A percentile compares a stretch with the other conserved stretches of the same genome.
phyloP scores from a whole-genome alignment of 2,113 vertebrate species.

The Herpailurus yagouaroundi region DNA sequence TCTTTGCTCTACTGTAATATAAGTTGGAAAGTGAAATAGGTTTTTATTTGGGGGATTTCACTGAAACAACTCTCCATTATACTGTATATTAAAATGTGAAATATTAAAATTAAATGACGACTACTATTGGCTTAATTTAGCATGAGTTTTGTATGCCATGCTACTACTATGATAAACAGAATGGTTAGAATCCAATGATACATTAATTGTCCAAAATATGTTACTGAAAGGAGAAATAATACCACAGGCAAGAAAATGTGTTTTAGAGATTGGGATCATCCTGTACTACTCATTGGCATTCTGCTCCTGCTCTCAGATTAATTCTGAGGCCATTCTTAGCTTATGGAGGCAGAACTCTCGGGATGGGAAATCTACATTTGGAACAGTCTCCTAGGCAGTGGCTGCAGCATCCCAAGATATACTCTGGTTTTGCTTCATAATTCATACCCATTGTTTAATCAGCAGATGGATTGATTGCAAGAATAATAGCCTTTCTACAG shows the following conservation, averaged over 20 bases:
- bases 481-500: not conserved
- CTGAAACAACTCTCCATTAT: not conserved
- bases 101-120: not conserved
- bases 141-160: not conserved
- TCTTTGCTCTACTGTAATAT: not conserved
- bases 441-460: not conserved
- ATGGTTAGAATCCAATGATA: not conserved
- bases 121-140: not conserved
- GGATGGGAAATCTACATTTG: not conserved
- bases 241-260: not conserved
- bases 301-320: not conserved
- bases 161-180: not conserved
- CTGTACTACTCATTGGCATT: not conserved
- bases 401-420: not conserved
- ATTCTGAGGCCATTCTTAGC: not conserved
- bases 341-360: not conserved
- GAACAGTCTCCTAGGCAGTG: not conserved
- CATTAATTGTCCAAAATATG: not conserved
- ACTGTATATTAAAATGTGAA: not conserved
- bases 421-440: not conserved
- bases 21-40: not conserved
- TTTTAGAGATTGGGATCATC: not conserved
- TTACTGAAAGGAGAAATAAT: not conserved
- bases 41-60: slow-evolving; percentile 6
- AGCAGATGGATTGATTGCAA: not conserved